These are phyloP conservation scores for Cephus cinctus DNA, from an alignment of 1,140 invertebrate species.

Conservation along the genomic window DNA sequence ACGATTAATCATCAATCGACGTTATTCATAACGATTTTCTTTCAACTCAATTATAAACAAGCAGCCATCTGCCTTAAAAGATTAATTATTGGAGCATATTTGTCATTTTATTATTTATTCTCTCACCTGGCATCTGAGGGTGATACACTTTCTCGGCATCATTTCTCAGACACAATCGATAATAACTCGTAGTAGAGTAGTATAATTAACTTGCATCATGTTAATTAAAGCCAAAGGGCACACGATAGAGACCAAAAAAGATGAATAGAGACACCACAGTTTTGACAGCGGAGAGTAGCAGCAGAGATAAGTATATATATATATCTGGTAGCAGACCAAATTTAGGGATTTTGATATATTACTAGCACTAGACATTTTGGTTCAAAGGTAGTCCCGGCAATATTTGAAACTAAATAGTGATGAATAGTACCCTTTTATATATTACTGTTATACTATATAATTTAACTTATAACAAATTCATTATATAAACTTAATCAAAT, in stretches of 20 bases:
- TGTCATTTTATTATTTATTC: constrained; percentile 1
- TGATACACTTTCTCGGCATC: neutral
- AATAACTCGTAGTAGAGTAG: constrained; percentile 4
- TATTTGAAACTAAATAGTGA: neutral
- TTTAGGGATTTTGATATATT: constrained; percentile 21
- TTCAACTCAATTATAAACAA: no score
- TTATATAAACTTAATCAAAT: neutral
- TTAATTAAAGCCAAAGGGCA: constrained; percentile 12
- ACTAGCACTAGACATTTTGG: neutral
- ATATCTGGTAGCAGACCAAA: no score
- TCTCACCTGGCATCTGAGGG: neutral
- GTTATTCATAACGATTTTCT: no score
- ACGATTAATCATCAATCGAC: no score
- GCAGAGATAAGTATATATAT: no score
- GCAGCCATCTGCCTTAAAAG: no score
- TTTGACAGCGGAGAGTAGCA: constrained; percentile 32
- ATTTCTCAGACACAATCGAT: constrained; percentile 12
- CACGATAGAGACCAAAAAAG: constrained; percentile 15
- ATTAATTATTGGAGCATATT: constrained; percentile 5
- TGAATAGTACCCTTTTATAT: neutral
- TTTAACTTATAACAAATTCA: neutral
- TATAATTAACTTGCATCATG: constrained; percentile 13
- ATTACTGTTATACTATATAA: neutral
- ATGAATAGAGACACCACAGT: constrained; percentile 15
- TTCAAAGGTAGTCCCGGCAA: neutral